Conservation (phyloP, 2,888 invertebrate genomes). For the Agrochola lychnidis region DNA sequence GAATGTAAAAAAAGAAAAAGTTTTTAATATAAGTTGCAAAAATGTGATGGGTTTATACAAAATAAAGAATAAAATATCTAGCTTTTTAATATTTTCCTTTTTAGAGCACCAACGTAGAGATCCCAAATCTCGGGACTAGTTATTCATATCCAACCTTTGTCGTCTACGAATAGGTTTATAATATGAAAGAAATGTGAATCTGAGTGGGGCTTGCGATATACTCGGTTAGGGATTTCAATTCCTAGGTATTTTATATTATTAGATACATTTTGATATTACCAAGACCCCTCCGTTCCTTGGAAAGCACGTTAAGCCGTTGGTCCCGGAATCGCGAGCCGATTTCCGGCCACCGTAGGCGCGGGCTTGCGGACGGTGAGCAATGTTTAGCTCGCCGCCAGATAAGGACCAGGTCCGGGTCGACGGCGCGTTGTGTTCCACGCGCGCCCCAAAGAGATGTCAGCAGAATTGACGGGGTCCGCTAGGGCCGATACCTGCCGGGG, state of each 20-base stretch:
- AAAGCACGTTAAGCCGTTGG: too few species aligned
- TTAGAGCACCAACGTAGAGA: slow-evolving; percentile 15
- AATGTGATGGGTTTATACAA: not conserved
- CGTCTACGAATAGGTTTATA: slow-evolving; percentile 57
- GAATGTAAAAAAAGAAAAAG: not conserved
- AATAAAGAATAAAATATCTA: not conserved
- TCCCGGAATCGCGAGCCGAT: too few species aligned
- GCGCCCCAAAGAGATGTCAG: too few species aligned
- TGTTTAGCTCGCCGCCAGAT: too few species aligned
- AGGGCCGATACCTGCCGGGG: too few species aligned
- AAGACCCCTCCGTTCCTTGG: not conserved
- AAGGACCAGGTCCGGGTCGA: too few species aligned
- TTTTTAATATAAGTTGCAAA: too few species aligned
- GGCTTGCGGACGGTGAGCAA: too few species aligned
- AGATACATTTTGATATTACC: slow-evolving; percentile 24
- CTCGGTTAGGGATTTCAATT: slow-evolving; percentile 15
- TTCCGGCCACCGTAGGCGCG: too few species aligned
- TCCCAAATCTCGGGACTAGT: slow-evolving; percentile 55
- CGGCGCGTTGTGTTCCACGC: too few species aligned
- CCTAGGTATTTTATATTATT: slow-evolving; percentile 9
- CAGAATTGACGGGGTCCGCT: too few species aligned
- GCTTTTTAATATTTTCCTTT: slow-evolving; percentile 37
- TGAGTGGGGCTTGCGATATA: slow-evolving; percentile 10
- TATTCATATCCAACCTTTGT: slow-evolving; percentile 59
- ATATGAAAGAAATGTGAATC: slow-evolving; percentile 57